Conservation (phyloP, 2,113 vertebrate species). For the Hippocampus mohnikei region DNA sequence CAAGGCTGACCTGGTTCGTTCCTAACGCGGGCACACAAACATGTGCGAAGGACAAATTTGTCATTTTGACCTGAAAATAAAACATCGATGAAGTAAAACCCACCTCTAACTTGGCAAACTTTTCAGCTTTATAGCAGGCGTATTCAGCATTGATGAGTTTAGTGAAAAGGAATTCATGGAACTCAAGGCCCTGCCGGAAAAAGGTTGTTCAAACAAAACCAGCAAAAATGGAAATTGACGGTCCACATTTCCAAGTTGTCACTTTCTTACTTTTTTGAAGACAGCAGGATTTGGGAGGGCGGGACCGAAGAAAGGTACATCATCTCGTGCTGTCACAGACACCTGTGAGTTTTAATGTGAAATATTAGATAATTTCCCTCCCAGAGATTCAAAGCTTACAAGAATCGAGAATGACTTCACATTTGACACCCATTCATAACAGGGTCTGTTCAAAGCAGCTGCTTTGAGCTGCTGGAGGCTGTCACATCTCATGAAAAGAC, state of each 20-base stretch:
- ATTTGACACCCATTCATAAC: too few relatives aligned
- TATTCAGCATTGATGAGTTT: conserved; percentile 97
- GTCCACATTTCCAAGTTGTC: neutral
- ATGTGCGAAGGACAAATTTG: neutral
- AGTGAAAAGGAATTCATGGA: conserved; percentile 92
- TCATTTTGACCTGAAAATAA: neutral
- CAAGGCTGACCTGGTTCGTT: conserved; percentile 84
- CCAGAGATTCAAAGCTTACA: too few relatives aligned
- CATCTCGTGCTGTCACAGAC: conserved; percentile 89
- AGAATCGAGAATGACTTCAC: too few relatives aligned
- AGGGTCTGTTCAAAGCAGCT: too few relatives aligned
- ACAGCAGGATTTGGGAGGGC: conserved; percentile 86
- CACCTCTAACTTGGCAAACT: conserved; percentile 95
- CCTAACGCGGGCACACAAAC: conserved; percentile 63
- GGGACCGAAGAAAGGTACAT: conserved; percentile 92
- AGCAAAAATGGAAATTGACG: neutral
- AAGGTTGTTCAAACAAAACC: neutral
- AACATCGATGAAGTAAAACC: conserved; percentile 15
- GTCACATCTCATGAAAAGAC: too few relatives aligned
- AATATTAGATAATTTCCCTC: neutral
- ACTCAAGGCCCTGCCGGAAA: conserved; percentile 82
- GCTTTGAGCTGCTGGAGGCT: too few relatives aligned
- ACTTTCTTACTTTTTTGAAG: conserved; percentile 83
- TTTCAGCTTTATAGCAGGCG: conserved; percentile 93
- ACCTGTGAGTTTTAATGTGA: conserved; percentile 69